A percentile compares a stretch with the other conserved stretches of the same genome.
These are phyloP conservation scores for Archaeoteleia sp. DNA, from an alignment of 2,888 invertebrate genomes.

Conservation along the genomic window DNA sequence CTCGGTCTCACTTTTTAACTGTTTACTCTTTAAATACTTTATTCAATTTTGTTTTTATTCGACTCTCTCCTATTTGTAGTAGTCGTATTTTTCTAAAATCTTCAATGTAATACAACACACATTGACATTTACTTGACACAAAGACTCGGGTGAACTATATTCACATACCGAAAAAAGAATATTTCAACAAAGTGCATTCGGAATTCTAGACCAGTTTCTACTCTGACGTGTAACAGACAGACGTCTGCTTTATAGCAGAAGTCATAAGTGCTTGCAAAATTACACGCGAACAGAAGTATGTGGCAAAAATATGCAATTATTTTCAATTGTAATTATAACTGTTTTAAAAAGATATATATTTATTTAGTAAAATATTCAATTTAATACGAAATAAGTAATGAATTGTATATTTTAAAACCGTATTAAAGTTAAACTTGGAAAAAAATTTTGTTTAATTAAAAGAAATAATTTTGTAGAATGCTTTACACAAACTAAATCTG, in stretches of 20 bases:
- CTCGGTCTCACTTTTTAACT: too few relatives aligned
- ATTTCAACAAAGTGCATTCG: conserved; percentile 7
- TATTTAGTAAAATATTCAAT: too few relatives aligned
- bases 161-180: not conserved
- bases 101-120: not conserved
- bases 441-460: too few relatives aligned
- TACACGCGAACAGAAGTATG: not conserved
- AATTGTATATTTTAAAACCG: too few relatives aligned
- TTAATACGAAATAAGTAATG: too few relatives aligned
- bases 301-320: conserved; percentile 14
- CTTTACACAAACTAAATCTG: too few relatives aligned
- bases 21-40: too few relatives aligned
- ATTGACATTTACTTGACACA: not conserved
- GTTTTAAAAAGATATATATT: not conserved
- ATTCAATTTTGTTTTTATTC: too few relatives aligned
- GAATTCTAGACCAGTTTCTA: conserved; percentile 8
- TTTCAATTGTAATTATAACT: conserved; percentile 14
- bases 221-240: conserved; percentile 8
- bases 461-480: too few relatives aligned
- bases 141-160: not conserved
- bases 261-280: conserved; percentile 9
- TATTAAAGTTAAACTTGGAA: too few relatives aligned
- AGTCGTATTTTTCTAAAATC: too few relatives aligned
- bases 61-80: too few relatives aligned
- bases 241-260: conserved; percentile 12